Evolutionary conservation across 2,113 vertebrate species (phyloP).

Genomic region (Tenebrosternarchus preto): DNA sequence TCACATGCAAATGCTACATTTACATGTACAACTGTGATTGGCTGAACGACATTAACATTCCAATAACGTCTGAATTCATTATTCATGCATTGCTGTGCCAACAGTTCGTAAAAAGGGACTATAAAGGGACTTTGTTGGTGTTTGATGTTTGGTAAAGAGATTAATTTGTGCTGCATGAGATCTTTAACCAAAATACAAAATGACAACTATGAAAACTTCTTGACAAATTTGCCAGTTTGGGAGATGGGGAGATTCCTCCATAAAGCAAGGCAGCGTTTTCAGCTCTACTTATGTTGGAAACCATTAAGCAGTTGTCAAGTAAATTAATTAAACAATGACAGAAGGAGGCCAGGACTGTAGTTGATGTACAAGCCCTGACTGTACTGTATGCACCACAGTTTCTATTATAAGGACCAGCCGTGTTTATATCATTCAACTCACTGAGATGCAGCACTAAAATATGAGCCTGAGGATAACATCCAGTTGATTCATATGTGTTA

Average conservation of each 20-base stretch:
- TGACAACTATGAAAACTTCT: slow-evolving; percentile 33
- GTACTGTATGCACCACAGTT: slow-evolving; percentile 30
- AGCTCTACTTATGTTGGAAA: slow-evolving; percentile 39
- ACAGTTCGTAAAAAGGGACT: slow-evolving; percentile 70
- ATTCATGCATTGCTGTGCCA: slow-evolving; percentile 77
- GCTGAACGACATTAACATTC: slow-evolving; percentile 76
- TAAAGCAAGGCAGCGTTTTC: slow-evolving; percentile 45
- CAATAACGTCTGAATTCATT: slow-evolving; percentile 75
- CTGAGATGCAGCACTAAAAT: slow-evolving; percentile 23
- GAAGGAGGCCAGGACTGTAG: slow-evolving; percentile 50
- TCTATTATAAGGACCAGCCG: slow-evolving; percentile 37
- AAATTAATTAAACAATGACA: slow-evolving; percentile 61
- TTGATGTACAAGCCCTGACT: slow-evolving; percentile 46
- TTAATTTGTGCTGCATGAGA: slow-evolving; percentile 63
- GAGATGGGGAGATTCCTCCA: slow-evolving; percentile 3
- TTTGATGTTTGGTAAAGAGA: slow-evolving; percentile 74
- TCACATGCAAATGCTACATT: slow-evolving; percentile 75
- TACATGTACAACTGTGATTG: slow-evolving; percentile 73
- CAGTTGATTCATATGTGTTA: slow-evolving; percentile 9
- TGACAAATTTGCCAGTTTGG: slow-evolving; percentile 1
- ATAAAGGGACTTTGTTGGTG: slow-evolving; percentile 81
- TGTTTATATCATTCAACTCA: slow-evolving; percentile 30
- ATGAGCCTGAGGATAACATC: not conserved
- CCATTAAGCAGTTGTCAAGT: slow-evolving; percentile 58
- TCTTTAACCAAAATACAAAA: slow-evolving; percentile 50